phyloP scores from a whole-genome alignment of 35 echinoderm and acorn worm genomes.

The Anneissia japonica region DNA sequence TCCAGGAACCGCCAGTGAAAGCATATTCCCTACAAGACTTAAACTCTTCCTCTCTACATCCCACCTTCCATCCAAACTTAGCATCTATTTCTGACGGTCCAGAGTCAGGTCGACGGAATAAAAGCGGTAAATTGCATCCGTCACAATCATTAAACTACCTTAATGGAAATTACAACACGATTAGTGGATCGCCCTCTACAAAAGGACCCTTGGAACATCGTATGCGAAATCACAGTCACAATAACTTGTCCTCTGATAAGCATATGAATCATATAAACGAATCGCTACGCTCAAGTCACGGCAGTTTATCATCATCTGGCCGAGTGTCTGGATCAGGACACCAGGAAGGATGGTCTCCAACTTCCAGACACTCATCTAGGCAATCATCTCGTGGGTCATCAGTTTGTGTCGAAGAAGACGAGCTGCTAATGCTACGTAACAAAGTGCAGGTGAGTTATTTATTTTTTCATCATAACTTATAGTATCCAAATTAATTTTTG shows the following conservation, averaged over 20 bases:
- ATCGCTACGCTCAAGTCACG: not conserved
- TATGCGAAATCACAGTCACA: not conserved
- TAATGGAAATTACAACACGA: not conserved
- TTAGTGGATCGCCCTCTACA: not conserved
- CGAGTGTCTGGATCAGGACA: not conserved
- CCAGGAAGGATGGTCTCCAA: not conserved
- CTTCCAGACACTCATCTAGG: not conserved
- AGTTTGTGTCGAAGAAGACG: not conserved
- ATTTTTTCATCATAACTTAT: not conserved
- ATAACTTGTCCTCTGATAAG: not conserved
- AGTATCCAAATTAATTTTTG: not conserved
- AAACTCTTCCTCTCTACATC: slow-evolving; percentile 7
- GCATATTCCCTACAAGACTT: slow-evolving; percentile 40
- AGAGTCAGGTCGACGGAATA: not conserved
- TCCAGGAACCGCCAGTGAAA: slow-evolving; percentile 33
- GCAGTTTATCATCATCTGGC: not conserved
- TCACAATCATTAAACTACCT: slow-evolving; percentile 37
- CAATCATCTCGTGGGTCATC: not conserved
- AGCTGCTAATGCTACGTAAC: not conserved
- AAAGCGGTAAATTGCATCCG: slow-evolving; percentile 31
- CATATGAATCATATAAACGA: not conserved
- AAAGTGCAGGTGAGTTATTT: not conserved
- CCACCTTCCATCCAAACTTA: slow-evolving; percentile 2
- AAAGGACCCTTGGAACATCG: not conserved
- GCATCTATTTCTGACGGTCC: not conserved